phyloP scores from a whole-genome alignment of 2,888 invertebrate genomes.

The Patella pellucida region DNA sequence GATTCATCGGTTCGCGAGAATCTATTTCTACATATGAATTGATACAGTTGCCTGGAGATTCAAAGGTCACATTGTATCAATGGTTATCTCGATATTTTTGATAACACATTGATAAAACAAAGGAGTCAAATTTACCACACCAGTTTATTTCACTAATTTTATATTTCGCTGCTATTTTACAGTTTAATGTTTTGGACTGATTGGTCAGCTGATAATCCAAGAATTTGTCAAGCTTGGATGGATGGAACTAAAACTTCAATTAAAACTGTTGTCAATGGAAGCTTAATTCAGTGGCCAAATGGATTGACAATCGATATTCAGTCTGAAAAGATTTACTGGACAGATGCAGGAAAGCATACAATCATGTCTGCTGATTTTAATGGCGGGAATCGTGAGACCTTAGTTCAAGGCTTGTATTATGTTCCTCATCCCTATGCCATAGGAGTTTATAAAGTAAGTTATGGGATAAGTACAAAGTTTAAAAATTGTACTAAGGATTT shows the following conservation, averaged over 20 bases:
- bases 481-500: too few relatives aligned
- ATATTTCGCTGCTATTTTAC: slow-evolving; percentile 26
- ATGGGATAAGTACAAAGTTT: too few relatives aligned
- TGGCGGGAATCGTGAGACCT: slow-evolving; percentile 75
- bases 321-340: slow-evolving; percentile 87
- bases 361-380: slow-evolving; percentile 84
- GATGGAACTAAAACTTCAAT: slow-evolving; percentile 78
- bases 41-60: too few relatives aligned
- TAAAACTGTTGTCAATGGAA: slow-evolving; percentile 67
- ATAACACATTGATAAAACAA: too few relatives aligned
- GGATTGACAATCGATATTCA: slow-evolving; percentile 88
- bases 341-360: slow-evolving; percentile 68
- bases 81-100: too few relatives aligned
- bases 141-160: too few relatives aligned
- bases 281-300: slow-evolving; percentile 87
- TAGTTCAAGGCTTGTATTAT: slow-evolving; percentile 73
- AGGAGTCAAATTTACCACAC: too few relatives aligned
- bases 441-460: slow-evolving; percentile 80
- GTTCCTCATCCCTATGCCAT: slow-evolving; percentile 89
- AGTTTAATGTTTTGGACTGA: slow-evolving; percentile 88
- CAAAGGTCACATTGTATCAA: too few relatives aligned
- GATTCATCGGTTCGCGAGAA: too few relatives aligned
- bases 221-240: slow-evolving; percentile 83
- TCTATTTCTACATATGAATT: too few relatives aligned
- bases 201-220: slow-evolving; percentile 84